Evolutionary conservation across 2,113 vertebrate genomes (phyloP), one percentile per base, ranked within the genome.

Genomic region (Myrmophylax atrothorax): DNA sequence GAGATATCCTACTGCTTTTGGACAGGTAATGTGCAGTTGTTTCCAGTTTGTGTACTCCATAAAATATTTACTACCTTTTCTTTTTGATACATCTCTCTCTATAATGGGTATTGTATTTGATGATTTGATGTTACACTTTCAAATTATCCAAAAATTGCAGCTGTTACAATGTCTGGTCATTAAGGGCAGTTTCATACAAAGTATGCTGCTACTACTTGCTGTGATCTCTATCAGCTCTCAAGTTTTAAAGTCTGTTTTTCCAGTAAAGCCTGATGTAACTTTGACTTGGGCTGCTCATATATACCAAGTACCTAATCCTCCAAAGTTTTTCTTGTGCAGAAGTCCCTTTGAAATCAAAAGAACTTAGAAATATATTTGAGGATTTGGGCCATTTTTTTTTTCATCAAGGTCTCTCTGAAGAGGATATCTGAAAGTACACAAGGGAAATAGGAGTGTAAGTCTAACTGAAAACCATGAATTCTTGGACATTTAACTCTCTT

Each of bases 171-270:
- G 49, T 46, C 66, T 89, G 25, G 22, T 92, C 87, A 68, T 64
- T 75, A 88, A 64, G 19, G 37, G 69, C 46, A 78, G 64, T 69
- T 92, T 75, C 85, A 76, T 53, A 83, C 64, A 46, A 90, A 86
- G 16, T 93, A 22, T 49, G 37, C 66, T 90, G 60, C 75, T 90
- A 23, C 68, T 87, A 18, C 62, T 90, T 75, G 60, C 83, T 58
- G 66, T 94, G 93, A 94, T 96, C 29, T 81, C 83, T 94, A 91
- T 95, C 84, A 92, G 84, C 7, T 96, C 95, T 91, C 84, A 75
- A 62, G 66, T 93, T 94, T 87, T 92, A 89, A 94, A 91, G 52
- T 82, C 81, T 75, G 13, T 94, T 96, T 96, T 95, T 89, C 49
- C 69, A 94, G 62, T 68, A 94, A 95, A 96, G 81, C 49, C 87